Evolutionary conservation across 2,888 invertebrate species (phyloP).

Genomic region (Gnatocerus cornutus): DNA sequence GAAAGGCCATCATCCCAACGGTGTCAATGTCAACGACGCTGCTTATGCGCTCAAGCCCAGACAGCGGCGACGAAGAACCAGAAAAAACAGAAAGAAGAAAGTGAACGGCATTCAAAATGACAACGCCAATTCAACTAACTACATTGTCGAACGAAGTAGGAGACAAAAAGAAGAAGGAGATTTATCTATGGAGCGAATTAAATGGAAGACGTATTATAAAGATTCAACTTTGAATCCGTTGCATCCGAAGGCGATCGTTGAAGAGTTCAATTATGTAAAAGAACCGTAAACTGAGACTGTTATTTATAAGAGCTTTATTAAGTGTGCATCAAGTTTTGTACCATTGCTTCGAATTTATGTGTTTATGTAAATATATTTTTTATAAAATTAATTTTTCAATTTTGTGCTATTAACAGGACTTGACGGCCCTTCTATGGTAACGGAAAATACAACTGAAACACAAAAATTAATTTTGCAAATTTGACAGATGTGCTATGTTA

Average conservation of each 20-base stretch:
- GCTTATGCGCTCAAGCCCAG: slow-evolving; percentile 54
- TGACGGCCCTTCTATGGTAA: too few species aligned
- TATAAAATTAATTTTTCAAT: slow-evolving; percentile 12
- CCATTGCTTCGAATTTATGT: slow-evolving; percentile 21
- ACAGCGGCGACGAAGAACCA: slow-evolving; percentile 68
- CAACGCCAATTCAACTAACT: slow-evolving; percentile 55
- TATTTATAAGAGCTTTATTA: slow-evolving; percentile 2
- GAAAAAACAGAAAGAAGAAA: slow-evolving; percentile 71
- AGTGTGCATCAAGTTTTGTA: slow-evolving; percentile 38
- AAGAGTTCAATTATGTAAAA: slow-evolving; percentile 67
- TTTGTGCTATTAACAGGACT: slow-evolving; percentile 28
- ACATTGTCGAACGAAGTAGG: slow-evolving; percentile 32
- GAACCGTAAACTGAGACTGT: slow-evolving; percentile 27
- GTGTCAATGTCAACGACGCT: slow-evolving; percentile 52
- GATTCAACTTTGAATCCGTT: slow-evolving; percentile 73
- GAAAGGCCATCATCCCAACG: slow-evolving; percentile 49
- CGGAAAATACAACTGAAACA: too few species aligned
- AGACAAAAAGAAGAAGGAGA: slow-evolving; percentile 34
- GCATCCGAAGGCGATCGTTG: slow-evolving; percentile 76
- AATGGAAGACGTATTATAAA: slow-evolving; percentile 75
- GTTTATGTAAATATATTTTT: slow-evolving; percentile 37
- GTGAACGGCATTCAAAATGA: slow-evolving; percentile 60
- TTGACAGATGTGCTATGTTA: too few species aligned
- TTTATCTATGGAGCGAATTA: slow-evolving; percentile 71
- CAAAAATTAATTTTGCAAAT: too few species aligned